Conservation (phyloP, 2,113 vertebrate species). For the Otocyon megalotis region DNA sequence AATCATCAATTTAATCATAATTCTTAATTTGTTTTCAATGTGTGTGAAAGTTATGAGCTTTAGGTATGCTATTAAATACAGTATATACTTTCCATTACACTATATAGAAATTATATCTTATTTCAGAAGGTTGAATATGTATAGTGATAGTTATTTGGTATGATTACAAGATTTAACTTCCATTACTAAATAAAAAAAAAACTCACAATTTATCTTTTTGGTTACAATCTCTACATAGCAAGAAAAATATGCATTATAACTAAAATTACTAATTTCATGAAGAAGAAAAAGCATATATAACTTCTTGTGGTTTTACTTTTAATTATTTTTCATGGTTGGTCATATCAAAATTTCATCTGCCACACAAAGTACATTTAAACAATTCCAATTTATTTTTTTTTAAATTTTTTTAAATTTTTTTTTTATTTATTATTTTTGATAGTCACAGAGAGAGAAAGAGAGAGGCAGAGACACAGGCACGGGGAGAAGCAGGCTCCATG, state of each 20-base stretch:
- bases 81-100: not conserved
- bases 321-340: not conserved
- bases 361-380: not conserved
- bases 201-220: not conserved
- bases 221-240: not conserved
- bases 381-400: not conserved
- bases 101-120: not conserved
- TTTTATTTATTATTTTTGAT: too few species aligned
- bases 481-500: too few species aligned
- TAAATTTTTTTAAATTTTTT: too few species aligned
- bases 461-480: too few species aligned
- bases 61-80: not conserved
- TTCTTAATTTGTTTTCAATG: not conserved
- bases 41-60: not conserved
- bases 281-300: not conserved
- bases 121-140: not conserved
- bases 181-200: not conserved
- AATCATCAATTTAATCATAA: not conserved
- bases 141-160: not conserved
- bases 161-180: not conserved
- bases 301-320: not conserved
- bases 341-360: not conserved
- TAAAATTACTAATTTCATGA: not conserved
- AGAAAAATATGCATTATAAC: not conserved
- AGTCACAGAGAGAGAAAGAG: too few species aligned